These are phyloP conservation scores for Tolypeutes matacus DNA, from an alignment of 2,797 vertebrate genomes.

Conservation along the genomic window DNA sequence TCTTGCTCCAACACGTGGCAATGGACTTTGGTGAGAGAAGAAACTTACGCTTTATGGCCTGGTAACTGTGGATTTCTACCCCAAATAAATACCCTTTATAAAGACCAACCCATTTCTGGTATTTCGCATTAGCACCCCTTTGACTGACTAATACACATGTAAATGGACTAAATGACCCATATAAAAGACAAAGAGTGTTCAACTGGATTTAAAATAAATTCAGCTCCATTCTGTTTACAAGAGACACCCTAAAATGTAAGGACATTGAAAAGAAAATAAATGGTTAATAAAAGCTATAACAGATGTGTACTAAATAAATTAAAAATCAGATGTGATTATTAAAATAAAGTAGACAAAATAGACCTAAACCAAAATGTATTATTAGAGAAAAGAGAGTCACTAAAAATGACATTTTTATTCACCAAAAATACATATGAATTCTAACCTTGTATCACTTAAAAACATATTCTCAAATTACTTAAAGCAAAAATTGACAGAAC, in stretches of 20 bases:
- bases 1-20: no score
- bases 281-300: background rate
- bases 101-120: no score
- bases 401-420: constrained; percentile 35
- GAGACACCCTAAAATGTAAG: background rate
- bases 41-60: no score
- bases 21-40: no score
- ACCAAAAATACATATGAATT: constrained; percentile 15
- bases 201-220: background rate
- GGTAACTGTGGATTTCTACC: no score
- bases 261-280: background rate
- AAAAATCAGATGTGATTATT: background rate
- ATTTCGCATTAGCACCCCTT: no score
- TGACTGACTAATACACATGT: no score
- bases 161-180: background rate
- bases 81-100: no score
- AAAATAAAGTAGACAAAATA: constrained; percentile 20
- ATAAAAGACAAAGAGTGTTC: background rate
- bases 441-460: constrained; percentile 24
- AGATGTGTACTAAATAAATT: background rate
- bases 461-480: constrained; percentile 49
- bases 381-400: constrained; percentile 8
- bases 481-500: constrained; percentile 34
- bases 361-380: background rate
- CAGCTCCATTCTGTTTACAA: background rate